These are phyloP conservation scores for Trinorchestia longiramus DNA, from an alignment of 1,140 invertebrate species.

Conservation along the genomic window DNA sequence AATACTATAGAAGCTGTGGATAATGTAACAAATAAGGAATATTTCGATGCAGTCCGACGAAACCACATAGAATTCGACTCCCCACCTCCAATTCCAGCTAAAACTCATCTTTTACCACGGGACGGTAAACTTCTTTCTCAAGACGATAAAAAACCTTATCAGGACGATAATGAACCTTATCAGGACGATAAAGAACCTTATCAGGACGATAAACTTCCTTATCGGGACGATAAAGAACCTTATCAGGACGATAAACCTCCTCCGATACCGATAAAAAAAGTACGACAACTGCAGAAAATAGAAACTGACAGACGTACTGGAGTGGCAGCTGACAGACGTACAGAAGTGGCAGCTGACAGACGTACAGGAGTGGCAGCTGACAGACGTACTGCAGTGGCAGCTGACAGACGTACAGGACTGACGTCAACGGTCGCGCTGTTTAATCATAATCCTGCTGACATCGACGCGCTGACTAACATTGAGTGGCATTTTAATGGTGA, in stretches of 20 bases:
- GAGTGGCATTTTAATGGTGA: slow-evolving; percentile 27
- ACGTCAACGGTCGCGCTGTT: neutral
- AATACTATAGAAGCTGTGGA: too few species aligned
- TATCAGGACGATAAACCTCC: slow-evolving; percentile 34
- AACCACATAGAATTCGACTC: neutral
- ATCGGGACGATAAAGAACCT: too few species aligned
- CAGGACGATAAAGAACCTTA: too few species aligned
- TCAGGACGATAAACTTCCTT: too few species aligned
- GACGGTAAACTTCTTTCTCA: too few species aligned
- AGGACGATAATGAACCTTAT: too few species aligned
- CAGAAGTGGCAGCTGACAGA: too few species aligned
- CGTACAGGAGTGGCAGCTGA: neutral
- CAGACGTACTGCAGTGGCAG: neutral
- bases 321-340: too few species aligned
- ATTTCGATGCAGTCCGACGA: too few species aligned
- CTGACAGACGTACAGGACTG: neutral
- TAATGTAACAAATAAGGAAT: too few species aligned
- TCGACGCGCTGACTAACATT: neutral
- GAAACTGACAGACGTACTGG: neutral
- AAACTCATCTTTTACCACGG: neutral
- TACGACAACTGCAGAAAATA: neutral
- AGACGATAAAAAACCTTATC: too few species aligned
- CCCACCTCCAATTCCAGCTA: neutral
- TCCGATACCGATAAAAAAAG: neutral
- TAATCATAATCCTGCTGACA: neutral